phyloP scores from a whole-genome alignment of 2,797 vertebrate species.

The Syndactyla subalaris region DNA sequence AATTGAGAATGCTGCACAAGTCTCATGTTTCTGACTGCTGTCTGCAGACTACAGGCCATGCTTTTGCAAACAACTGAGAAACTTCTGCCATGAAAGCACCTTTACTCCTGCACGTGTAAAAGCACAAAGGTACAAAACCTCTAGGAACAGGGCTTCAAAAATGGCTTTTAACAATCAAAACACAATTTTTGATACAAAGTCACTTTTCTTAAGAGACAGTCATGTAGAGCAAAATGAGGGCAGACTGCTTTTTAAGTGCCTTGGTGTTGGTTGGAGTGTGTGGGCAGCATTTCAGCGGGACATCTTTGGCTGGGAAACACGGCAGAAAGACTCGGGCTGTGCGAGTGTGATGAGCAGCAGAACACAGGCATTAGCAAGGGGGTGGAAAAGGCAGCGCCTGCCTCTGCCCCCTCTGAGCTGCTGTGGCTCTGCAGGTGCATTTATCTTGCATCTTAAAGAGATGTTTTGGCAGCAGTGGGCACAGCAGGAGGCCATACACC shows the following conservation, averaged over 20 bases:
- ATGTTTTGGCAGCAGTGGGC: not conserved
- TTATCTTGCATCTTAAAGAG: not conserved
- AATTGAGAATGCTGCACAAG: not conserved
- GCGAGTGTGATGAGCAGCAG: rapidly evolving
- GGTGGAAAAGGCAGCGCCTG: not conserved
- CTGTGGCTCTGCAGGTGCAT: not conserved
- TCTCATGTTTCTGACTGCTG: not conserved
- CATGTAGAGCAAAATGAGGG: not conserved
- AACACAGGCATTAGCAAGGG: not conserved
- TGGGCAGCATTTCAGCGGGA: rapidly evolving
- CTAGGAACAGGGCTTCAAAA: not conserved
- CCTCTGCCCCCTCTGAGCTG: not conserved
- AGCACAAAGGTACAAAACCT: not conserved
- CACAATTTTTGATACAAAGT: rapidly evolving
- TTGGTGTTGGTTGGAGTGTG: rapidly evolving
- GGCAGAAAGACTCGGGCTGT: rapidly evolving
- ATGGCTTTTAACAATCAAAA: not conserved
- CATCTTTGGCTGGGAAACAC: not conserved
- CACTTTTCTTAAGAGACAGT: not conserved
- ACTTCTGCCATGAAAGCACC: not conserved
- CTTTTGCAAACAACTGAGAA: not conserved
- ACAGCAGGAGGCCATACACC: not conserved
- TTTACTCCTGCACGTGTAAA: rapidly evolving
- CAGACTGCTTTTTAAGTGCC: not conserved
- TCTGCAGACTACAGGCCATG: not conserved